Percentiles rank a stretch among this genome's conserved stretches.
Conservation (phyloP, 2,888 invertebrate genomes). For the Hirtodrosophila alboralis region DNA sequence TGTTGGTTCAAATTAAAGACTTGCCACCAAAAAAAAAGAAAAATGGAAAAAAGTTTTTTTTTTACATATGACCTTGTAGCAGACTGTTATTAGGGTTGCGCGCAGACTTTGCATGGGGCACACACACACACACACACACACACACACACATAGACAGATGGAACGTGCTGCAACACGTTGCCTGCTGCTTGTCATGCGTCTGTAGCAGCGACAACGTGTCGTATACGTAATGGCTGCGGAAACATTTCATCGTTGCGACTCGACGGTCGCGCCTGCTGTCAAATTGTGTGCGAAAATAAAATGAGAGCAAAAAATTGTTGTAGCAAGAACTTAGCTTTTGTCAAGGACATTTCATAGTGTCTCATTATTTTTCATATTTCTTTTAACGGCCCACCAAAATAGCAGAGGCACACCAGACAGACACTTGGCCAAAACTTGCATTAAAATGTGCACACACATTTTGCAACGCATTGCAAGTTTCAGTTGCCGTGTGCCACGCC, state of each 20-base stretch:
- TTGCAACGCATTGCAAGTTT: slow-evolving; percentile 12
- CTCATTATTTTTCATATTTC: slow-evolving; percentile 75
- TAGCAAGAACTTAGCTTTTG: slow-evolving; percentile 52
- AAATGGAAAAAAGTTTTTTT: slow-evolving; percentile 31
- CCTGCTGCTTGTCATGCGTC: slow-evolving; percentile 37
- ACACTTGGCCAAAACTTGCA: slow-evolving; percentile 13
- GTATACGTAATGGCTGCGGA: slow-evolving; percentile 69
- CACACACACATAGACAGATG: slow-evolving; percentile 18
- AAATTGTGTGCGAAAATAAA: slow-evolving; percentile 66
- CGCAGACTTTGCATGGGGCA: neutral
- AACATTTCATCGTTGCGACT: slow-evolving; percentile 39
- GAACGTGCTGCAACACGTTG: slow-evolving; percentile 67
- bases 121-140: slow-evolving; percentile 12
- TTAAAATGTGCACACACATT: slow-evolving; percentile 11
- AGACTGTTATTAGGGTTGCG: slow-evolving; percentile 23
- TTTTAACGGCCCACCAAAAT: slow-evolving; percentile 47
- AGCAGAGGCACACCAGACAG: slow-evolving; percentile 13
- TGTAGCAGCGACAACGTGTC: slow-evolving; percentile 47
- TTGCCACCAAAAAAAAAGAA: no score
- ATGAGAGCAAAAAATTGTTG: slow-evolving; percentile 37
- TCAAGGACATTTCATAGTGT: slow-evolving; percentile 68
- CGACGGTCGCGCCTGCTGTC: slow-evolving; percentile 60
- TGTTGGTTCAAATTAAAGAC: slow-evolving; percentile 66
- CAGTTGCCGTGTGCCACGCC: slow-evolving; percentile 34
- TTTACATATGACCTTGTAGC: slow-evolving; percentile 46